These are phyloP conservation scores for Pluvialis apricaria DNA, from an alignment of 2,113 vertebrate genomes.

Conservation along the genomic window DNA sequence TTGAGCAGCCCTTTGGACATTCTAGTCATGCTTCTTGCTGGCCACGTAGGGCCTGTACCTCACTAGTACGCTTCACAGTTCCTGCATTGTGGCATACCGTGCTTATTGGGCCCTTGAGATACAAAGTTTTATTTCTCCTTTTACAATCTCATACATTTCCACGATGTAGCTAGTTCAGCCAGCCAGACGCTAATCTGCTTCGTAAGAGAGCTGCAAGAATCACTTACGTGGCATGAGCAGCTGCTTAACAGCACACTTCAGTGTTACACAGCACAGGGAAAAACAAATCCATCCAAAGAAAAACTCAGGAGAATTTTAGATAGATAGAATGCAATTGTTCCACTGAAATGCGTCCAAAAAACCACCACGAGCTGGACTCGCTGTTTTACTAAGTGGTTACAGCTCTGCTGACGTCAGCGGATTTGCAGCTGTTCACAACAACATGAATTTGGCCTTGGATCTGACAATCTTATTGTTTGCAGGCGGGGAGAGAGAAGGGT, in stretches of 20 bases:
- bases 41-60: neutral
- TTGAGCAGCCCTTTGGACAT: neutral
- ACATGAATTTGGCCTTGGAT: constrained; percentile 17
- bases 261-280: neutral
- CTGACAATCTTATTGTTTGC: neutral
- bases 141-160: neutral
- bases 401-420: constrained; percentile 22
- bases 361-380: neutral
- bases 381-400: constrained; percentile 2
- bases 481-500: neutral
- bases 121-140: neutral
- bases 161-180: neutral
- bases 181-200: neutral
- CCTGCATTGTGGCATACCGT: neutral
- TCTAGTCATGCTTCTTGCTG: neutral
- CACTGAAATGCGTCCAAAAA: neutral
- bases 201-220: neutral
- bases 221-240: neutral
- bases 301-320: neutral
- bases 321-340: neutral
- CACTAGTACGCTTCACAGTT: neutral
- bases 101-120: neutral
- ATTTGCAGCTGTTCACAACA: constrained; percentile 51
- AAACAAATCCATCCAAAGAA: neutral
- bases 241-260: neutral